Percentiles rank a stretch among this genome's conserved stretches.
Evolutionary conservation across 1,140 invertebrate species (phyloP).

Genomic region (Leptestheria dahalacensis): DNA sequence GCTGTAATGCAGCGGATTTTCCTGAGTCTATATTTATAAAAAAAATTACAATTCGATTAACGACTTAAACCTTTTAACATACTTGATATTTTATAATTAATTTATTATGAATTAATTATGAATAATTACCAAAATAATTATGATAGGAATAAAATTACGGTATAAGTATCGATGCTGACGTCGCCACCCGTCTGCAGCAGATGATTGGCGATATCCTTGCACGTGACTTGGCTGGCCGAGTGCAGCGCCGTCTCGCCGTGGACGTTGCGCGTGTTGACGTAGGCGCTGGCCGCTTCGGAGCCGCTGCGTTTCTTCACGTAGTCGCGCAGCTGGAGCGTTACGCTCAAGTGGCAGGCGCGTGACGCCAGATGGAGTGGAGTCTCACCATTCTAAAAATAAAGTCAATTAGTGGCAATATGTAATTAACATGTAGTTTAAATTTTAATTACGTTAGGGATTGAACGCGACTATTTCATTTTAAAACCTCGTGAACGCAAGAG

Average conservation of each 20-base stretch:
- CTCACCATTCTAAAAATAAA: conserved; percentile 63
- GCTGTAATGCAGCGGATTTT: conserved; percentile 90
- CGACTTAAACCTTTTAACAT: too few species aligned
- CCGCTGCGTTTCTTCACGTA: conserved; percentile 64
- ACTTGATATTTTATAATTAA: too few species aligned
- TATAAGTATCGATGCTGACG: conserved; percentile 62
- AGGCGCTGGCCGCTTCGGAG: conserved; percentile 47
- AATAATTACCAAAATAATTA: neutral
- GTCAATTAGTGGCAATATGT: neutral
- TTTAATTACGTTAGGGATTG: too few species aligned
- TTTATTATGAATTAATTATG: too few species aligned
- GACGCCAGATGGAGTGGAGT: conserved; percentile 85
- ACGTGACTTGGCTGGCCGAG: conserved; percentile 39
- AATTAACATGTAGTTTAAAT: neutral
- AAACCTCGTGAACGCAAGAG: too few species aligned
- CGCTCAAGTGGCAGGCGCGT: conserved; percentile 63
- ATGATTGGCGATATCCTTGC: conserved; percentile 59
- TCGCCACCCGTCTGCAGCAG: conserved; percentile 81
- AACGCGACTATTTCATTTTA: too few species aligned
- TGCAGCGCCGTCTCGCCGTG: conserved; percentile 88
- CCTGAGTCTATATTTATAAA: conserved; percentile 42
- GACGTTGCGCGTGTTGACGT: conserved; percentile 67
- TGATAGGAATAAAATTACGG: conserved; percentile 28
- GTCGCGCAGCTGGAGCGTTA: conserved; percentile 66
- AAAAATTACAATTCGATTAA: conserved; percentile 10